Base-by-base conservation (phyloP, 2,888 invertebrate genomes). In the Parnassius apollo region DNA sequence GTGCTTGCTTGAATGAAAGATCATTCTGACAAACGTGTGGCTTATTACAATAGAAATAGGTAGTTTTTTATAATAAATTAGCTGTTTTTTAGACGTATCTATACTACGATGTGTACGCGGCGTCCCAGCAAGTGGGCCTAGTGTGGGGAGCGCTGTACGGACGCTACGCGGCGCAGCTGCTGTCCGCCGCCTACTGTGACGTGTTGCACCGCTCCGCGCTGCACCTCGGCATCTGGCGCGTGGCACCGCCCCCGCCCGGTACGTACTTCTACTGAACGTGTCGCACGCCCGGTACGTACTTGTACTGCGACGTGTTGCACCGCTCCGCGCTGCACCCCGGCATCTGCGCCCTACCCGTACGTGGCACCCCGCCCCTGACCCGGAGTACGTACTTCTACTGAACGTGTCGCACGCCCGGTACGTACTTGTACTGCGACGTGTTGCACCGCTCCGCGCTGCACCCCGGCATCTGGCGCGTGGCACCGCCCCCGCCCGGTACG, bases 151-250 rank as follows among this genome's bases (percentile, higher is more conserved):
- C 97, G 49, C 94, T 96, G 69, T 96, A 97, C 79, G 95, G 95
- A 2, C 94, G 98, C 76, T 94, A 96, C 75, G 93, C 95, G 1
- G 93, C 94, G 7, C 96, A 96, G 66, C 86, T 94, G 66, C 86
- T 95, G 62, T 89, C 93, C 0, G 93, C 94, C 1, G 84, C 93
- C 68, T 97, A 97, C 80, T 96, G 97, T 77, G 98, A 99, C 90
- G 95, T 96, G 46, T 91, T 98, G 66, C 99, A 99, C 83, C 93
- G 97, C 74, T 96, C 98, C 64, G 96, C 98, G 1, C 86, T 96
- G 56, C 99, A 99, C 86, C 93, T 99, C 56, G 98, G 98, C 3
- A 91, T 93, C 64, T 98, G 97, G 83, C 95, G 92, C 8, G 12
- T 13, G 13, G 49, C 49, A 1, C 9, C 49, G 49, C 35, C 49